These are phyloP conservation scores for Enteromius viviparus DNA, from an alignment of 2,797 vertebrate species.

Conservation along the genomic window DNA sequence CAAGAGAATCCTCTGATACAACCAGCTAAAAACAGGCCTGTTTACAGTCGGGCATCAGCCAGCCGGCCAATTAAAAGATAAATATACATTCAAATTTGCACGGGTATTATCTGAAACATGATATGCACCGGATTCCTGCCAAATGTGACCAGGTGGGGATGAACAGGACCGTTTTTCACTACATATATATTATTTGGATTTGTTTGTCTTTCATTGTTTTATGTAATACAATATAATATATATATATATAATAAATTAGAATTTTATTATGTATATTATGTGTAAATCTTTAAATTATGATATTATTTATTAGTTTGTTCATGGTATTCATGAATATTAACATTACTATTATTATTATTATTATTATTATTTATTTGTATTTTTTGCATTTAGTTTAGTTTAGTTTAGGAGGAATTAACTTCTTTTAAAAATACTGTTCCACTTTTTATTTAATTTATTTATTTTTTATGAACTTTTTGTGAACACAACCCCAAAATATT, in stretches of 20 bases:
- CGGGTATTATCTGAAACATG: constrained; percentile 42
- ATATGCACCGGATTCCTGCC: constrained; percentile 21
- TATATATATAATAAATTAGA: too few species aligned
- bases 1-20: constrained; percentile 75
- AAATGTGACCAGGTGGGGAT: constrained; percentile 1
- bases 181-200: not conserved
- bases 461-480: not conserved
- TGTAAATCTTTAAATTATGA: too few species aligned
- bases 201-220: not conserved
- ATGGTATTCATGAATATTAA: too few species aligned
- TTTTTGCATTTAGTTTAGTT: not conserved
- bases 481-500: too few species aligned
- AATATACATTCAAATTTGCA: constrained; percentile 69
- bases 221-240: not conserved
- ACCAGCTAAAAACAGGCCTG: constrained; percentile 72
- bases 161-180: not conserved
- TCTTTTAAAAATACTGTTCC: not conserved
- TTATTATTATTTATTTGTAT: too few species aligned
- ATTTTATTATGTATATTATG: not conserved
- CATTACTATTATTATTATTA: too few species aligned
- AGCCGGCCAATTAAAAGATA: constrained; percentile 72
- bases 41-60: constrained; percentile 62
- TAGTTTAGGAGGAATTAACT: not conserved
- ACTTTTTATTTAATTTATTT: not conserved
- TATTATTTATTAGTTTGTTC: not conserved